Base-by-base conservation (phyloP, 2,797 vertebrate genomes). In the Pseudochirops cupreus region DNA sequence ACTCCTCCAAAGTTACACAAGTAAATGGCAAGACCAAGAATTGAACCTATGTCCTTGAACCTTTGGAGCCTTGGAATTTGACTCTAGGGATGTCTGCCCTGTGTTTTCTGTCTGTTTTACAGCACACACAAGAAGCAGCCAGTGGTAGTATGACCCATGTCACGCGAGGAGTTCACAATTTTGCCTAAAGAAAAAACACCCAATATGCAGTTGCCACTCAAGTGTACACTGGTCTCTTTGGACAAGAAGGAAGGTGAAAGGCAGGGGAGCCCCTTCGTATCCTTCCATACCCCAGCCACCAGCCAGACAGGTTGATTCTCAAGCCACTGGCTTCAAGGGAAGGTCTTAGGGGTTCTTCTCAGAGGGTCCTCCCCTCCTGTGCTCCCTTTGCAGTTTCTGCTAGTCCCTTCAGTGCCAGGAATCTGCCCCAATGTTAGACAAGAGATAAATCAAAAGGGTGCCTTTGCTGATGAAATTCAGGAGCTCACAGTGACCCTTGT, bases 391-490 rank as follows among this genome's bases (percentile, higher is more conserved):
- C 5, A 94, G 95, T 57, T 0, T 91, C 74, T 96, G 95, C 98
- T 97, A 92, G 59, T 93, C 97, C 97, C 96, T 95, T 93, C 89
- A 95, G 97, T 98, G 97, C 98, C 98, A 98, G 98, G 98, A 98
- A 98, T 98, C 98, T 94, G 93, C 96, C 97, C 96, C 2, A 90
- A 96, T 94, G 97, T 96, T 97, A 95, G 98, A 96, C 97, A 29
- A 93, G 95, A 98, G 98, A 99, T 99, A 98, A 98, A 99, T 99
- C 98, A 99, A 95, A 98, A 74, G 91, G 94, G 98, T 97, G 98
- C 92, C 91, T 91, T 93, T 97, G 97, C 98, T 96, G 98, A 98
- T 98, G 98, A 99, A 99, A 99, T 98, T 98, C 98, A 96, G 98
- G 98, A 98, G 98, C 98, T 98, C 97, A 96, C 10, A 98, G 97